Percentiles rank a stretch among this genome's conserved stretches.
phyloP scores from a whole-genome alignment of 1,140 invertebrate genomes.

The Camponotus floridanus region DNA sequence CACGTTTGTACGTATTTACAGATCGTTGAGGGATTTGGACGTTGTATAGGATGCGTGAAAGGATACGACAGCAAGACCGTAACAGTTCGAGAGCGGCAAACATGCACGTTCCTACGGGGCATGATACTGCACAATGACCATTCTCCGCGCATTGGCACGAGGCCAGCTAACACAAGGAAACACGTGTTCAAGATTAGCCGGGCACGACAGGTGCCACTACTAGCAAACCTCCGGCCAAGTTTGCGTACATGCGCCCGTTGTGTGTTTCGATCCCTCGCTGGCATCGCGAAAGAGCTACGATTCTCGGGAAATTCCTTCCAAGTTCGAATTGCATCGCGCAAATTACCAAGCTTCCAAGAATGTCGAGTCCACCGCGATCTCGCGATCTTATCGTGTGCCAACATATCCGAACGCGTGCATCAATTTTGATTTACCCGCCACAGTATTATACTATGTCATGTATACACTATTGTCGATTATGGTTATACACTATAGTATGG shows the following conservation, averaged over 20 bases:
- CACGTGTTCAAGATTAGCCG: constrained; percentile 84
- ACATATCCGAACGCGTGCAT: constrained; percentile 39
- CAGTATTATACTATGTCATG: constrained; percentile 18
- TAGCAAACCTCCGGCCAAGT: constrained; percentile 72
- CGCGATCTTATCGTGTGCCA: constrained; percentile 35
- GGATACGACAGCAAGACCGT: constrained; percentile 36
- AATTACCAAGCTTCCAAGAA: constrained; percentile 57
- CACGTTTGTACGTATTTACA: neutral
- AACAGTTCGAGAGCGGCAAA: constrained; percentile 52
- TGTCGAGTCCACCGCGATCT: constrained; percentile 52
- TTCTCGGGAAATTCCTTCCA: constrained; percentile 58
- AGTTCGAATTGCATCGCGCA: constrained; percentile 40
- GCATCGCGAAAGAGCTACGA: constrained; percentile 57
- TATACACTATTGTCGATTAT: constrained; percentile 28
- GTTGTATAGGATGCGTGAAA: neutral
- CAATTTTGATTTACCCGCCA: constrained; percentile 1
- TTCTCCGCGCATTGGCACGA: constrained; percentile 76
- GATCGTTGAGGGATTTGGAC: constrained; percentile 34
- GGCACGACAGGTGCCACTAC: constrained; percentile 82
- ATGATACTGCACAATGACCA: constrained; percentile 78
- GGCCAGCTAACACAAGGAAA: constrained; percentile 82
- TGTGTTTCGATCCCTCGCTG: constrained; percentile 43
- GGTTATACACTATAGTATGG: too few species aligned
- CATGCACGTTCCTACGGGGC: constrained; percentile 41
- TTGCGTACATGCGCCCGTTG: constrained; percentile 74